Evolutionary conservation across 1,140 invertebrate species (phyloP), one percentile per base, ranked within the genome.

Genomic region (Dreissena rostriformis): DNA sequence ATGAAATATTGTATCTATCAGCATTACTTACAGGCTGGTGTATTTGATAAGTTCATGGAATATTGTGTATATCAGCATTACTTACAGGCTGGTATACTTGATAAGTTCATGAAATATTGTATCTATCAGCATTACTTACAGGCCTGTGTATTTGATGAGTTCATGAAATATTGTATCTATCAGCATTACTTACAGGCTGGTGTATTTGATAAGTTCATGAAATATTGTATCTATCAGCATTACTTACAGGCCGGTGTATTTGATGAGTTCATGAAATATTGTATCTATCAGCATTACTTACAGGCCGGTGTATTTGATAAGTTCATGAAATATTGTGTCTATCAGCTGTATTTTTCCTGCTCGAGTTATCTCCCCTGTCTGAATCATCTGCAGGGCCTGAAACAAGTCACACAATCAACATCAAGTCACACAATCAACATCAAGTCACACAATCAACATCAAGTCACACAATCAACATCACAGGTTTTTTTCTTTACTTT

Each of bases 101-200:
- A 84, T 84, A 10, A 84, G 66, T 55, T 84, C 82, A 73, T 84
- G 82, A 49, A 84, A 84, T 39, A 84, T 84, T 7, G 82, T 84
- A 57, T 84, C 82, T 57, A 84, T 78, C 17, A 84, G 68, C 67
- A n/a, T n/a, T 68, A 84, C 82, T 71, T 76, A 84, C 82, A 84
- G 66, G 11, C 82, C 82, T 0, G 82, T 84, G 51, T 84, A 84
- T 61, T 78, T 77, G 24, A 84, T 84, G 10, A 84, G 66, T 55
- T 84, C 82, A 73, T 84, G 82, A 49, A 84, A 84, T 39, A 84
- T 84, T 7, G 82, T 84, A 57, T 84, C 82, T 57, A 84, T 78
- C 17, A 84, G 68, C 67, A 77, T 73, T 14, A 84, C 77, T 70
- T 84, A 77, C 28, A 39, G 2, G 39, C 2, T 5, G 8, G 39